Evolutionary conservation across 2,797 vertebrate genomes (phyloP), one percentile per base, ranked within the genome.

Genomic region (Typhlichthys subterraneus): DNA sequence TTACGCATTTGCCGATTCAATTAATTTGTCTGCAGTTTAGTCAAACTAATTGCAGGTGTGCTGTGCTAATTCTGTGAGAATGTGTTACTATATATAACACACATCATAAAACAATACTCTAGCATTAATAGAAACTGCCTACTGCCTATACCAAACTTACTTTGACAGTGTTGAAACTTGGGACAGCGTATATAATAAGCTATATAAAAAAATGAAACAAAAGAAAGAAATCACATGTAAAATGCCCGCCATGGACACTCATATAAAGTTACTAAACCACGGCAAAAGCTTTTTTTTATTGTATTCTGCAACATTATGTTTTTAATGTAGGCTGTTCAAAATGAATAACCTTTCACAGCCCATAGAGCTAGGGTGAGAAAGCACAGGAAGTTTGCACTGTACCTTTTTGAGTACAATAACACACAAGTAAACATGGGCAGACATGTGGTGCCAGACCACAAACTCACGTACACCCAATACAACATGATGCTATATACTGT

Each of bases 1-100:
- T 64, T 57, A 63, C 51, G 63, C 80, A 71, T 87, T 84, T 81
- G 76, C 72, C 61, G 38, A 17, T 83, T 87, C 80, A 58, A 77
- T 87, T 87, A 83, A 85, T 88, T 85, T 86, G 81, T 80, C 84
- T 71, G 62, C 82, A 83, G 79, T 87, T 86, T 83, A 68, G 70
- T 49, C 19, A 66, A 79, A 82, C 83, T 72, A 75, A 85, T 86
- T 78, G 38, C 85, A 88, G 79, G 84, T 85, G 87, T 83, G 83
- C 86, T 87, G 74, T 57, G 4, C 55, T 45, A 65, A 64, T 69
- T 68, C 60, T 50, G 45, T 6, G 33, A 69, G 72, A 50, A 59
- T 52, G 70, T 71, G 47, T 63, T 65, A 0, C n/a, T 0, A 12
- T 15, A 7, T 31, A 7, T 68, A 72, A 49, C 65, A 57, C 57